phyloP scores from a whole-genome alignment of 1,140 invertebrate species.

The Brachionus koreanus region DNA sequence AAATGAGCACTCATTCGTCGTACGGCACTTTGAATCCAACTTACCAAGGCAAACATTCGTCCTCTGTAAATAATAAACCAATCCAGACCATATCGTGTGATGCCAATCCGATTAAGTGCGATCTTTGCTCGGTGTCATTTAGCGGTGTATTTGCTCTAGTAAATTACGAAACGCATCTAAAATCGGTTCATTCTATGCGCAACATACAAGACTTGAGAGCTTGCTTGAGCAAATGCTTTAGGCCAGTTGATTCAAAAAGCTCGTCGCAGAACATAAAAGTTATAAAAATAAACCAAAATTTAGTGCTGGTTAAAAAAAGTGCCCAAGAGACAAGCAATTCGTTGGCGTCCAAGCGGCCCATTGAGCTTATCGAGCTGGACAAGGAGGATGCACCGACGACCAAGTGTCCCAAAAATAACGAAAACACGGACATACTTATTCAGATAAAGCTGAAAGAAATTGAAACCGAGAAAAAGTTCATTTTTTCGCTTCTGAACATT shows the following conservation, averaged over 20 bases:
- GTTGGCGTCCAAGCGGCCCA: not conserved
- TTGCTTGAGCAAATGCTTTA: not conserved
- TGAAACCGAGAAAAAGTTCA: constrained; percentile 2
- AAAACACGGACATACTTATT: not conserved
- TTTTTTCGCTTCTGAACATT: not conserved
- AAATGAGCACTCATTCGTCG: not conserved
- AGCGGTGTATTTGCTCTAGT: not conserved
- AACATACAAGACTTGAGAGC: not conserved
- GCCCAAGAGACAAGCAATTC: not conserved
- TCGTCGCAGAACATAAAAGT: not conserved
- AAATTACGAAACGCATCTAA: constrained; percentile 15
- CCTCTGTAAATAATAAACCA: not conserved
- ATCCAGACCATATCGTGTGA: not conserved
- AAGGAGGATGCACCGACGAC: not conserved
- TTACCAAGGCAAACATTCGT: not conserved
- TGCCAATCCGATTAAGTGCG: not conserved
- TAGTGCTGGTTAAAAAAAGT: not conserved
- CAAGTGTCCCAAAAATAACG: not conserved
- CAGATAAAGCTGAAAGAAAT: not conserved
- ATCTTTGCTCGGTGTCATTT: not conserved
- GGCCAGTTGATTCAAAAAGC: not conserved
- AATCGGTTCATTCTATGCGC: not conserved
- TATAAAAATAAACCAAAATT: constrained; percentile 22
- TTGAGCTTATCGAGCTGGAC: not conserved
- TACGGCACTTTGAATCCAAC: not conserved